Evolutionary conservation across 2,888 invertebrate genomes (phyloP), one percentile per base, ranked within the genome.

Genomic region (Tribolium freemani): DNA sequence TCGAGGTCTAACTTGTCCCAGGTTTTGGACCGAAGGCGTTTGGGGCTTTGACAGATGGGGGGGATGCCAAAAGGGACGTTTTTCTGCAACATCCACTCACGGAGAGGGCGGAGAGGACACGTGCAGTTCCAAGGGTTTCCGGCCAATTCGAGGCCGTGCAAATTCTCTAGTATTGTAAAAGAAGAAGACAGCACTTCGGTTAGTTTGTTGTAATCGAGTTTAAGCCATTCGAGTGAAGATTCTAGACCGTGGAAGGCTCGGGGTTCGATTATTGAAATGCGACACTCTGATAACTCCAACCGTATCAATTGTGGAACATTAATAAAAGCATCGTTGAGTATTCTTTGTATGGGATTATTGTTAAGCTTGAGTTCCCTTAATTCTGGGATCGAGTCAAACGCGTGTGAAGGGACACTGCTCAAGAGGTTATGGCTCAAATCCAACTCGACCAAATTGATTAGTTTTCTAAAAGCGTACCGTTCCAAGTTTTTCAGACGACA

Each of bases 101-200:
- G 88, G 74, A 95, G 84, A 0, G 94, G 93, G 66, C 93, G 88
- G 72, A 95, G 84, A 21, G 90, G 89, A 83, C 95, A 95, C 48
- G 93, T 92, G 84, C 95, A 95, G 84, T 94, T 93, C 94, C 95
- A 95, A 0, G 93, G 93, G 85, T 95, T 95, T 72, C 89, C 90
- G n/a, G 93, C 91, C 75, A 95, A 85, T 80, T 93, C 93, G 73
- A 95, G 86, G 9, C 93, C 94, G 82, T 94, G 93, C 61, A 95
- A 86, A 75, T 90, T 91, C 75, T 91, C 88, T 53, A 95, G 86
- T 6, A 91, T 89, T 0, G 91, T 92, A 72, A 95, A 87, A 8
- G 92, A 90, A 38, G 90, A 89, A 9, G 93, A 90, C 69, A 90
- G 88, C 9, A 94, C 88, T 72, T 92, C 90, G 57, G 90, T 88